These are phyloP conservation scores for Actenoides lindsayi DNA, from an alignment of 2,113 vertebrate species.

Conservation along the genomic window DNA sequence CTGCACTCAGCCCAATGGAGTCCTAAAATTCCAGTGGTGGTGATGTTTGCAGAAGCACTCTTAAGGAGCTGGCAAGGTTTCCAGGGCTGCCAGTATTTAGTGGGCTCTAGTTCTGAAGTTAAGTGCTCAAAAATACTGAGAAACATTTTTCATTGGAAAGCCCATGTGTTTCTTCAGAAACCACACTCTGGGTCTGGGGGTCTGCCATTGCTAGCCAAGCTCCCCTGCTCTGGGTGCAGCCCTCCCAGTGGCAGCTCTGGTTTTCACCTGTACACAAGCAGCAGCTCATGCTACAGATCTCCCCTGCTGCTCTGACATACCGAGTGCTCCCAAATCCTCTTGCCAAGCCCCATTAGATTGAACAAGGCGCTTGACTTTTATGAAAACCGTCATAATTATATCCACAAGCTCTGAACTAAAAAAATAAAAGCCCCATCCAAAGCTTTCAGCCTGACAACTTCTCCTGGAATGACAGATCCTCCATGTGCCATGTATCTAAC, in stretches of 20 bases:
- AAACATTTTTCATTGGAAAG: background rate
- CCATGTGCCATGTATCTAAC: slow-evolving; percentile 24
- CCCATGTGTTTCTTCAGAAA: background rate
- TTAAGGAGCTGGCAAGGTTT: background rate
- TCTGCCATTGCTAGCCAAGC: background rate
- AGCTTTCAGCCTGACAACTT: slow-evolving; percentile 41
- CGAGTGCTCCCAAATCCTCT: background rate
- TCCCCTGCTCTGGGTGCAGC: background rate
- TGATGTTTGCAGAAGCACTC: background rate
- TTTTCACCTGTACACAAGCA: background rate
- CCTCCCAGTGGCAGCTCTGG: background rate
- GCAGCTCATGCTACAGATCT: background rate
- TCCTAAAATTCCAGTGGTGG: background rate
- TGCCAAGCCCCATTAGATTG: background rate
- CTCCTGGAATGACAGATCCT: slow-evolving; percentile 26
- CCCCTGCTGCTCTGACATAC: accelerated
- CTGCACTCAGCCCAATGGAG: background rate
- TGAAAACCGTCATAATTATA: slow-evolving; percentile 21
- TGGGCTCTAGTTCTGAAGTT: background rate
- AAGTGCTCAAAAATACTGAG: background rate
- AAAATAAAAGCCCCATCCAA: background rate
- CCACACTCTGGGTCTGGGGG: accelerated
- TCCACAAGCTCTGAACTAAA: slow-evolving; percentile 13
- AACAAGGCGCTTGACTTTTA: slow-evolving; percentile 3
- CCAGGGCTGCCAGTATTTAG: background rate